Evolutionary conservation across 2,888 invertebrate genomes (phyloP), one percentile per base, ranked within the genome.

Genomic region (Cenopis cana): DNA sequence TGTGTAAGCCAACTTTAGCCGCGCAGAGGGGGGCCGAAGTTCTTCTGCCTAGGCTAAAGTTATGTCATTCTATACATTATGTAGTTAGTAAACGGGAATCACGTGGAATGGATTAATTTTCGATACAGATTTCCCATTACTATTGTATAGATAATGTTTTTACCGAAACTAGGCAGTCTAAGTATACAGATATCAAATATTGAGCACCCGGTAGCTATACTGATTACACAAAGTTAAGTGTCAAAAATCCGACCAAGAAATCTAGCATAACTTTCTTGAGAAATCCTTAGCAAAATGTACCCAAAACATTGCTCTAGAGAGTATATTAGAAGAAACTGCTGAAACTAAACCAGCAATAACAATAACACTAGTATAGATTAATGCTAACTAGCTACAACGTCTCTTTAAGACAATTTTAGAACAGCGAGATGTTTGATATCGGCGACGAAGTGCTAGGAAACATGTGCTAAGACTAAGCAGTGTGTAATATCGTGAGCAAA

Each of bases 21-120:
- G 72, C 41, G 72, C 71, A 62, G 68, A 52, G 64, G 73, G 76
- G 80, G 80, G 79, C 81, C 76, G 72, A 72, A 78, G 78, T 78
- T 77, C 74, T 72, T 66, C 60, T 50, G 29, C 61, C 61, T 55
- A 18, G 49, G 14, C 41, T 41, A 38, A 33, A 33, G 55, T 66
- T 60, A 60, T 29, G 49, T 49, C 52, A 55, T 52, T 52, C 14
- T 36, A n/a, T 41, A 41, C 33, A 3, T 36, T 59, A 20, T 38
- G 29, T 49, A 60, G 20, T 60, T 54, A 41, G 50, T 64, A 56
- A 49, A 69, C 57, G 57, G 33, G 64, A 65, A 54, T 20, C 12
- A 54, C 8, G 8, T 24, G n/a, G 14, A 41, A 41, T 59, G 9
- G n/a, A n/a, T n/a, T n/a, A 41, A 41, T 41, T 41, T 41, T 5